phyloP scores from a whole-genome alignment of 2,888 invertebrate genomes.

The Drosophila borealis region DNA sequence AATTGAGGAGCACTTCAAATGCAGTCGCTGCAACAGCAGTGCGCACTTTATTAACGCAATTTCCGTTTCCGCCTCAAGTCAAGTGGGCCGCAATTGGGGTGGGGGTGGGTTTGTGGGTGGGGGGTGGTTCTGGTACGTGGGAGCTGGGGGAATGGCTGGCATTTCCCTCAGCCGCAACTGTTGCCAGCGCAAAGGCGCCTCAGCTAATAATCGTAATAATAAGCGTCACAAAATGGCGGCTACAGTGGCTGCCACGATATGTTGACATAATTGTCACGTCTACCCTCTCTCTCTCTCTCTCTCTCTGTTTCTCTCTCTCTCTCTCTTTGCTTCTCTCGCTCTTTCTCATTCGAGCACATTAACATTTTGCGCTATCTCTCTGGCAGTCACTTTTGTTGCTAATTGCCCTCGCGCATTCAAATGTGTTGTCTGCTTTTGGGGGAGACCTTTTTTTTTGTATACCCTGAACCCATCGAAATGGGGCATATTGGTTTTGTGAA shows the following conservation, averaged over 20 bases:
- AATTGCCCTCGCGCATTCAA: conserved; percentile 44
- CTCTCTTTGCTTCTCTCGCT: background rate
- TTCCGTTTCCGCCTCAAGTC: conserved; percentile 50
- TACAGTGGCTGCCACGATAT: conserved; percentile 33
- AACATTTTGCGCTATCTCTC: conserved; percentile 8
- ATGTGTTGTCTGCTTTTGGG: conserved; percentile 34
- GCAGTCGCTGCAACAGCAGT: conserved; percentile 32
- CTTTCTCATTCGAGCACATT: conserved; percentile 1
- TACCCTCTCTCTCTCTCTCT: background rate
- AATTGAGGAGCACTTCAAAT: conserved; percentile 41
- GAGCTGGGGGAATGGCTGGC: too few relatives aligned
- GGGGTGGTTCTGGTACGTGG: background rate
- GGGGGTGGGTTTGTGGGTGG: background rate
- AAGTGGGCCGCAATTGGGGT: background rate
- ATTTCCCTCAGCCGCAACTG: conserved; percentile 19
- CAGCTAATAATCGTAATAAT: conserved; percentile 46
- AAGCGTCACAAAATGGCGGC: conserved; percentile 51
- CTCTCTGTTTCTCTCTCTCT: background rate
- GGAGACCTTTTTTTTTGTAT: background rate
- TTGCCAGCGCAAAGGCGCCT: conserved; percentile 35
- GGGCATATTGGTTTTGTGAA: too few relatives aligned
- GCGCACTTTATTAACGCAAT: conserved; percentile 57
- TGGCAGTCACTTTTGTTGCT: conserved; percentile 27
- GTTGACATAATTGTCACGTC: conserved; percentile 42
- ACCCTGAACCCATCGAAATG: too few relatives aligned